These are phyloP conservation scores for Lepus americanus DNA, from an alignment of 2,113 vertebrate species.

Conservation along the genomic window DNA sequence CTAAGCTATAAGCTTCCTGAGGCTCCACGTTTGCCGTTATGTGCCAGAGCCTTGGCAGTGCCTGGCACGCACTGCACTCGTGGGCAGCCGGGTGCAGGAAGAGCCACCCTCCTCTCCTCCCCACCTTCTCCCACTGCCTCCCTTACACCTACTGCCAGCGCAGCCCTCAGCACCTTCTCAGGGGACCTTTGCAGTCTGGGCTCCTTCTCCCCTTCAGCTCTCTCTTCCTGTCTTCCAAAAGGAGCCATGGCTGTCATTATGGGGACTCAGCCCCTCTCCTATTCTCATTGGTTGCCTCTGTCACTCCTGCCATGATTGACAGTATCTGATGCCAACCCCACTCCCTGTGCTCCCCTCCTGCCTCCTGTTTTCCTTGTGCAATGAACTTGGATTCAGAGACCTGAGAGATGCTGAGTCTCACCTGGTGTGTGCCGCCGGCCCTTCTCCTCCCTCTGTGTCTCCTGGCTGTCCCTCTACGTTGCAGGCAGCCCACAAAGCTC, in stretches of 20 bases:
- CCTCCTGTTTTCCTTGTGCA: not conserved
- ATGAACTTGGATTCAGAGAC: not conserved
- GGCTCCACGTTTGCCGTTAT: not conserved
- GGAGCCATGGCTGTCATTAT: not conserved
- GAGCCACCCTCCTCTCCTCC: not conserved
- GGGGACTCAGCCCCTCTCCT: not conserved
- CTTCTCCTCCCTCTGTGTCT: not conserved
- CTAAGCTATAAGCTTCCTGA: not conserved
- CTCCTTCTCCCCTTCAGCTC: not conserved
- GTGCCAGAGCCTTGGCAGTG: not conserved
- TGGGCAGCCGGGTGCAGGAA: not conserved
- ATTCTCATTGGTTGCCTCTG: not conserved
- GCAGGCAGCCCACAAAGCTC: not conserved
- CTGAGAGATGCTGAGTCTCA: accelerated
- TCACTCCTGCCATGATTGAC: not conserved
- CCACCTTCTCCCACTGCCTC: not conserved
- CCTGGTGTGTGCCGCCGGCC: too few species aligned
- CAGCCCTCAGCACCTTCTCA: not conserved
- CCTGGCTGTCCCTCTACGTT: not conserved
- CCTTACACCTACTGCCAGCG: not conserved
- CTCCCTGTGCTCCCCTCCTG: not conserved
- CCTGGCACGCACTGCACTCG: not conserved
- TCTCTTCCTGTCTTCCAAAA: not conserved
- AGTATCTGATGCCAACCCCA: not conserved
- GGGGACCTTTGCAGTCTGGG: not conserved